phyloP scores from a whole-genome alignment of 1,140 invertebrate genomes.

The Dendroctonus valens region DNA sequence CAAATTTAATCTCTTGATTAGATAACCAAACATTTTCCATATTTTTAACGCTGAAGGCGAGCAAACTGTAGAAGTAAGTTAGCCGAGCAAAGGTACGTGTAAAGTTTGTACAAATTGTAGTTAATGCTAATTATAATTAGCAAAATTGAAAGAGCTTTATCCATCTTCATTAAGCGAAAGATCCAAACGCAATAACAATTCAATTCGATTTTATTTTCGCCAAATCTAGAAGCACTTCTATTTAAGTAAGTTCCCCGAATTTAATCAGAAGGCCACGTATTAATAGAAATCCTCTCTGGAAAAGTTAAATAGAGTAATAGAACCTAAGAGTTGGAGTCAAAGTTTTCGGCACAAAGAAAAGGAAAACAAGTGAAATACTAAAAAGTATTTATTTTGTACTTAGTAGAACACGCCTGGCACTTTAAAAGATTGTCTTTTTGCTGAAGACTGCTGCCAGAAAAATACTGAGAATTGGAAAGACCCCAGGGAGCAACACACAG shows the following conservation, averaged over 20 bases:
- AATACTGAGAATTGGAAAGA: slow-evolving; percentile 17
- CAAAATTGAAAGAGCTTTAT: too few relatives aligned
- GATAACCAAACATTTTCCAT: too few relatives aligned
- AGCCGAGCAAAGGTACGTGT: too few relatives aligned
- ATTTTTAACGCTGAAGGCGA: too few relatives aligned
- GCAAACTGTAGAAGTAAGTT: too few relatives aligned
- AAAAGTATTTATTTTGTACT: slow-evolving; percentile 20
- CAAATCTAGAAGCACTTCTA: background rate
- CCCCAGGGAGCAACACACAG: slow-evolving; percentile 8
- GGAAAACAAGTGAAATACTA: slow-evolving; percentile 14
- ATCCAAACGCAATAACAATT: too few relatives aligned
- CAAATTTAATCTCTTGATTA: too few relatives aligned
- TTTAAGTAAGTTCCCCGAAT: slow-evolving; percentile 1
- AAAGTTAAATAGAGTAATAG: slow-evolving; percentile 5
- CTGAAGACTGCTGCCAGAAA: slow-evolving; percentile 12
- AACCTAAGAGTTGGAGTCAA: slow-evolving; percentile 8
- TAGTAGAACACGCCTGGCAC: slow-evolving; percentile 16
- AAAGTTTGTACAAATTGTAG: too few relatives aligned
- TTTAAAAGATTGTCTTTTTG: slow-evolving; percentile 15
- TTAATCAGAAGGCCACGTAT: slow-evolving; percentile 8
- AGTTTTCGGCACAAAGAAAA: slow-evolving; percentile 11
- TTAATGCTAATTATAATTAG: too few relatives aligned
- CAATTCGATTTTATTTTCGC: too few relatives aligned
- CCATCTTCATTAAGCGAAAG: too few relatives aligned
- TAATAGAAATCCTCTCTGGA: slow-evolving; percentile 7